Percentiles rank a stretch among this genome's conserved stretches.
phyloP scores from a whole-genome alignment of 2,888 invertebrate species.

The Melinopterus prodromus region DNA sequence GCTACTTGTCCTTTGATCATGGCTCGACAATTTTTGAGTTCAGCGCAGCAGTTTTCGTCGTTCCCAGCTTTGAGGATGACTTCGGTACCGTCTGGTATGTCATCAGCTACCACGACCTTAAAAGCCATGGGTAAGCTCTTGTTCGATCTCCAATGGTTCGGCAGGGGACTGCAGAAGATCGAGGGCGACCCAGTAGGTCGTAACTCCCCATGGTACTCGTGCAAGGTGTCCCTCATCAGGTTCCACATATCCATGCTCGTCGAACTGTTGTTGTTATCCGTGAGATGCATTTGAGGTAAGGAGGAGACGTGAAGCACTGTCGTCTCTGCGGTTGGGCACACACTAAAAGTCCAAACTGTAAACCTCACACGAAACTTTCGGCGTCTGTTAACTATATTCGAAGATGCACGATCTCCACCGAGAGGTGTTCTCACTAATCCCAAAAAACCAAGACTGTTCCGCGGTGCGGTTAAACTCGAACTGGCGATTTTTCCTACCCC shows the following conservation, averaged over 20 bases:
- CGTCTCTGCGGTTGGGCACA: neutral
- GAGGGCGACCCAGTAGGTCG: constrained; percentile 95
- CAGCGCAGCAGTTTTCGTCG: constrained; percentile 97
- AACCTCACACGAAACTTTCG: constrained; percentile 48
- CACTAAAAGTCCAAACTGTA: neutral
- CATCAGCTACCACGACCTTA: constrained; percentile 93
- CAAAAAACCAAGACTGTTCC: constrained; percentile 57
- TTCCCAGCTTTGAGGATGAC: constrained; percentile 96
- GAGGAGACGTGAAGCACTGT: neutral
- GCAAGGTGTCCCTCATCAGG: constrained; percentile 79
- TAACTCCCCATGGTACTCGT: constrained; percentile 92
- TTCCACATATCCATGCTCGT: constrained; percentile 77
- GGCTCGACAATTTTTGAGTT: constrained; percentile 91
- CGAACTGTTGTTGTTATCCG: constrained; percentile 55
- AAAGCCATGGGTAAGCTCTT: constrained; percentile 97
- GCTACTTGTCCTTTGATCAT: constrained; percentile 98
- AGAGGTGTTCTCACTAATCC: constrained; percentile 7
- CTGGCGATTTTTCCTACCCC: constrained; percentile 57
- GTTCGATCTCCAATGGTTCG: constrained; percentile 97
- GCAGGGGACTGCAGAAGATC: constrained; percentile 92
- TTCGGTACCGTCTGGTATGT: constrained; percentile 92
- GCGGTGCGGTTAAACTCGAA: constrained; percentile 38
- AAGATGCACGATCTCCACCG: neutral
- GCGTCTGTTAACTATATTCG: constrained; percentile 53
- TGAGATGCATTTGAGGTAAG: constrained; percentile 69